Evolutionary conservation across 2,797 vertebrate genomes (phyloP).

Genomic region (Gallinago stenura): DNA sequence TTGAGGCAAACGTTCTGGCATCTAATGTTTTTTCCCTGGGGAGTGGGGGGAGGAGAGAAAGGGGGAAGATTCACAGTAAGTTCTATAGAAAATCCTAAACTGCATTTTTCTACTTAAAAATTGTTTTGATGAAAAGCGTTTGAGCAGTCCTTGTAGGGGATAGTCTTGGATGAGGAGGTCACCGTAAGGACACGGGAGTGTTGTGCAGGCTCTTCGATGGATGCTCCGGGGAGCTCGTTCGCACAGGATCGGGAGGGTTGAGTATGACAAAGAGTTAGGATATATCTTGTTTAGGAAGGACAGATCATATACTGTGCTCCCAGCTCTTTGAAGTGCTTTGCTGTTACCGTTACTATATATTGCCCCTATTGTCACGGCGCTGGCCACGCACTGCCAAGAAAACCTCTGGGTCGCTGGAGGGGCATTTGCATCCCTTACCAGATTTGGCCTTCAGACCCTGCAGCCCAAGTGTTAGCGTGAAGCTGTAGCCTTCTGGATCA

Average conservation of each 20-base stretch:
- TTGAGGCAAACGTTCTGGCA: not conserved
- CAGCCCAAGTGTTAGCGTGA: fast-evolving
- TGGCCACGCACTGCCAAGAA: not conserved
- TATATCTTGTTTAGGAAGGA: not conserved
- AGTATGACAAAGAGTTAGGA: not conserved
- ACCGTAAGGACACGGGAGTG: not conserved
- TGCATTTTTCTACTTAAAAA: not conserved
- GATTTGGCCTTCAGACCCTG: not conserved
- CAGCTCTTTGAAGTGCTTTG: not conserved
- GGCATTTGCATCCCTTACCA: not conserved
- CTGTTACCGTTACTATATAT: not conserved
- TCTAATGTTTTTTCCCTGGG: not conserved
- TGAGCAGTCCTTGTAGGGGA: not conserved
- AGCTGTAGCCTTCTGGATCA: not conserved
- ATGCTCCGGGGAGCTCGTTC: not conserved
- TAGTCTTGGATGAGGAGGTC: not conserved
- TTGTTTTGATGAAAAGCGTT: not conserved
- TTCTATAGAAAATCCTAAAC: not conserved
- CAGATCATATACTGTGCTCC: not conserved
- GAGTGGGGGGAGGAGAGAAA: too few relatives aligned
- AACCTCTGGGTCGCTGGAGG: not conserved
- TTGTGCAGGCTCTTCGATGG: not conserved
- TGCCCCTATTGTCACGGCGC: not conserved
- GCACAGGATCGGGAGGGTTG: not conserved
- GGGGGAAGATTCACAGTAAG: fast-evolving